Evolutionary conservation across 2,113 vertebrate genomes (phyloP).

Genomic region (Ctenodactylus gundi): DNA sequence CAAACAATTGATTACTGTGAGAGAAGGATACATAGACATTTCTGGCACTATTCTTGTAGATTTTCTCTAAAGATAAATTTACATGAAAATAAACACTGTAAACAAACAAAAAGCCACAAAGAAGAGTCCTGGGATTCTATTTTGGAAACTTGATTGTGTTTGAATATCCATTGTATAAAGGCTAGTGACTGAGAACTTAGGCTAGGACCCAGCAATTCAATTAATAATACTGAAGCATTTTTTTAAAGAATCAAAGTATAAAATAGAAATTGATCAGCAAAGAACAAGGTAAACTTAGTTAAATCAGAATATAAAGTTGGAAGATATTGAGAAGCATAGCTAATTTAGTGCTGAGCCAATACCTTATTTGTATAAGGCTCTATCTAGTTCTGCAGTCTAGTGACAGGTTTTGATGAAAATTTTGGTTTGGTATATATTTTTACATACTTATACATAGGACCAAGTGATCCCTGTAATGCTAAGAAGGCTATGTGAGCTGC

Average conservation of each 20-base stretch:
- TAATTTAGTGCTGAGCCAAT: background rate
- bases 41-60: background rate
- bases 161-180: background rate
- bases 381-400: background rate
- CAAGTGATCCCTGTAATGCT: background rate
- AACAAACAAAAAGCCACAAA: background rate
- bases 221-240: background rate
- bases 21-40: background rate
- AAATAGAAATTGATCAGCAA: background rate
- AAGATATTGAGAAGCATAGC: background rate
- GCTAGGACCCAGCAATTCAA: background rate
- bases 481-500: background rate
- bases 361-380: background rate
- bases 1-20: background rate
- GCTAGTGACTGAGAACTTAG: background rate
- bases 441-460: background rate
- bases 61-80: background rate
- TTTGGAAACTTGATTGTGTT: background rate
- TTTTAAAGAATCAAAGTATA: background rate
- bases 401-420: background rate
- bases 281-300: background rate
- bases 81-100: constrained; percentile 19
- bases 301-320: background rate
- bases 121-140: background rate
- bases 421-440: too few species aligned